Evolutionary conservation across 2,888 invertebrate genomes (phyloP), one percentile per base, ranked within the genome.

Genomic region (Melikaiella ostensackeni): DNA sequence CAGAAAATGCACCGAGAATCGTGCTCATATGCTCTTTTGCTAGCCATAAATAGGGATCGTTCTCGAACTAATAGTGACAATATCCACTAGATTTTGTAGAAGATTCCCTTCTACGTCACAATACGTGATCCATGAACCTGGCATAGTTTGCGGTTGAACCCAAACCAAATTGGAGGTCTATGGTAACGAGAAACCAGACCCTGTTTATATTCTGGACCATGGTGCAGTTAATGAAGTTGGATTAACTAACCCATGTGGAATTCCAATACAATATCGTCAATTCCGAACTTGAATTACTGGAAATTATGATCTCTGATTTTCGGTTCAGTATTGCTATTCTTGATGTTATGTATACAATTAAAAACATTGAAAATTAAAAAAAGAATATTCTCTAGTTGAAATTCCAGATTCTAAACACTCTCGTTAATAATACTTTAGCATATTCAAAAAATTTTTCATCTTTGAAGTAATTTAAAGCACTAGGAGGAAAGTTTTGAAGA

Each of bases 31-130:
- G 61, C 33, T 64, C 61, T 81, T 78, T 79, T 76, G 76, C 78
- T 55, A 46, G 76, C 83, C 83, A 84, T 86, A 86, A 86, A 86
- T 86, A 86, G 86, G 83, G 86, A 85, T 86, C 83, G 78, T 62
- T 74, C 55, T 75, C 42, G 64, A 46, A 46, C 42, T 24, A 66
- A 66, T 66, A 46, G 24, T 46, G 21, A 46, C 64, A 19, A 38
- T 24, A 66, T 66, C 0, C 46, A 30, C 42, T 46, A 66, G 46
- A 66, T 66, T 46, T 66, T 27, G 19, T 66, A 46, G 42, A 66
- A 27, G 8, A 27, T 5, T 50, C 50, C 21, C 50, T 55, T 70
- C 70, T 70, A 30, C 30, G n/a, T 70, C n/a, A 19, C 70, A 27
- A 59, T 59, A 24, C 50, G 30, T 50, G 70, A 70, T 70, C 46